Evolutionary conservation across 2,888 invertebrate species (phyloP).

Genomic region (Troides aeacus): DNA sequence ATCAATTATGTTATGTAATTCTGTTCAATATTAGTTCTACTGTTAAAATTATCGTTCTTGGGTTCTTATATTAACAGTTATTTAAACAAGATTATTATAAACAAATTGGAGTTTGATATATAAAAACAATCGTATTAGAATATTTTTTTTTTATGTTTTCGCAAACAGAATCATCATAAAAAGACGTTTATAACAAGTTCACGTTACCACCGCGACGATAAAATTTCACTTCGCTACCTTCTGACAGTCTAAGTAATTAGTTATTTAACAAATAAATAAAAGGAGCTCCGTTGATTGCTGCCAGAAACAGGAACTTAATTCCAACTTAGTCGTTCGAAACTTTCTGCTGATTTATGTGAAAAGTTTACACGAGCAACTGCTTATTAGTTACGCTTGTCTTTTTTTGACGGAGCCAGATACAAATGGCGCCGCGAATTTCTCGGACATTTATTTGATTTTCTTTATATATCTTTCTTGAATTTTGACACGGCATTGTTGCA

Average conservation of each 20-base stretch:
- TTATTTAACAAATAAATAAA: slow-evolving; percentile 29
- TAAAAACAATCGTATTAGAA: too few relatives aligned
- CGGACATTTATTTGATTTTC: not conserved
- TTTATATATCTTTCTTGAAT: not conserved
- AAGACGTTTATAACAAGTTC: not conserved
- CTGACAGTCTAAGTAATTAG: slow-evolving; percentile 25
- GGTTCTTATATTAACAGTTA: too few relatives aligned
- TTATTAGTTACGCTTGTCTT: slow-evolving; percentile 21
- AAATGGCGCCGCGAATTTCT: not conserved
- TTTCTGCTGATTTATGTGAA: slow-evolving; percentile 30
- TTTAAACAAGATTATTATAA: too few relatives aligned
- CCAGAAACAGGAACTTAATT: slow-evolving; percentile 28
- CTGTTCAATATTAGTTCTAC: too few relatives aligned
- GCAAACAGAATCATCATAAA: not conserved
- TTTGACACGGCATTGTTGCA: not conserved
- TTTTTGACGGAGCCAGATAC: slow-evolving; percentile 5
- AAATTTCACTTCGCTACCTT: slow-evolving; percentile 19
- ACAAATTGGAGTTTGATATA: too few relatives aligned
- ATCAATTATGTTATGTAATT: too few relatives aligned
- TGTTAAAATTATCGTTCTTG: too few relatives aligned
- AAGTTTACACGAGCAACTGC: slow-evolving; percentile 24
- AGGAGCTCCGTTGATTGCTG: slow-evolving; percentile 27
- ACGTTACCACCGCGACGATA: not conserved
- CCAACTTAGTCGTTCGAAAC: slow-evolving; percentile 27
- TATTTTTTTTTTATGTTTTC: not conserved